A percentile compares a stretch with the other conserved stretches of the same genome.
These are phyloP conservation scores for Cercocebus atys DNA, from an alignment of 2,113 vertebrate genomes.

Conservation along the genomic window DNA sequence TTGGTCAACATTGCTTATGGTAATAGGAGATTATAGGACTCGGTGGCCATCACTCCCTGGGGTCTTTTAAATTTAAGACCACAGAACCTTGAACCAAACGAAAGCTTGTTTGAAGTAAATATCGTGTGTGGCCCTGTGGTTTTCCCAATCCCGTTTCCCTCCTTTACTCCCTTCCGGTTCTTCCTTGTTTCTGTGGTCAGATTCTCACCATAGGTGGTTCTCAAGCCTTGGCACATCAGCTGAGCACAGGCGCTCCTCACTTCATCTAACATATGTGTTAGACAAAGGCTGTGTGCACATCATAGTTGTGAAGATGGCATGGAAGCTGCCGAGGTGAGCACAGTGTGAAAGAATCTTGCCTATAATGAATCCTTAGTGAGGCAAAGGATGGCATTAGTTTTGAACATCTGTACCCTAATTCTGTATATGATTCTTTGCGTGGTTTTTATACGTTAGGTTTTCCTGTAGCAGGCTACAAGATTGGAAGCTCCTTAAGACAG, in stretches of 20 bases:
- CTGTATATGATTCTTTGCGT: neutral
- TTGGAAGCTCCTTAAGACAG: neutral
- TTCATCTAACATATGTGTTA: neutral
- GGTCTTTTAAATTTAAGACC: conserved; percentile 40
- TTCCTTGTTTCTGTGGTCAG: neutral
- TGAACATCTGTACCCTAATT: neutral
- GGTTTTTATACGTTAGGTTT: neutral
- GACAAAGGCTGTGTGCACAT: neutral
- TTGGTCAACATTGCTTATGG: conserved; percentile 3
- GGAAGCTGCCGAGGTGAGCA: neutral
- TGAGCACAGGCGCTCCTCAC: neutral
- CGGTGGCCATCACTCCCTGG: neutral
- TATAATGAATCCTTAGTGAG: neutral
- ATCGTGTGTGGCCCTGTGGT: neutral
- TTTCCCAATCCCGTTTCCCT: neutral
- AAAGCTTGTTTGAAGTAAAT: conserved; percentile 34
- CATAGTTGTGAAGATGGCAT: neutral
- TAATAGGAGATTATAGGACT: conserved; percentile 7
- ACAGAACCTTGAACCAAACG: neutral
- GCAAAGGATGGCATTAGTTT: neutral
- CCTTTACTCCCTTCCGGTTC: neutral
- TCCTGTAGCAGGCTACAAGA: neutral
- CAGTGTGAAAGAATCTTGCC: neutral
- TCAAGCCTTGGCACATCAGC: neutral
- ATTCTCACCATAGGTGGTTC: neutral